Base-by-base conservation (phyloP, 1,140 invertebrate species). In the Glomeris maerens region DNA sequence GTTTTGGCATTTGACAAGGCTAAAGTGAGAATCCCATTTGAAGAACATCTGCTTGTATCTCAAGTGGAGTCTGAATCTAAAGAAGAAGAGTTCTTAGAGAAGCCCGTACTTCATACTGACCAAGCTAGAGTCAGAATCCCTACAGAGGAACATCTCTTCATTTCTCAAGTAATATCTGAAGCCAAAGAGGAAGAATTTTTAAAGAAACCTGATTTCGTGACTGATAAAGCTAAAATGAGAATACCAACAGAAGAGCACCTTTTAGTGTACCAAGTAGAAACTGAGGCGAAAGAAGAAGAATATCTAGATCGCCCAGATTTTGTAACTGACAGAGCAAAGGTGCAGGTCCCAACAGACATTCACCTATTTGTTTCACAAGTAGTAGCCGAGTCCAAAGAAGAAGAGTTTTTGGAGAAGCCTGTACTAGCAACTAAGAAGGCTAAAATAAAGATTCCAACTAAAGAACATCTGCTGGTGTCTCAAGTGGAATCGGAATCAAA, bases 121-220 rank as follows among this genome's bases (percentile, higher is more conserved):
- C 27, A 2, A 10, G 50, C 50, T 17, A 3, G 23, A 5, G 45
- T 7, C 4, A 17, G 7, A 4, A 3, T 52, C 10, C n/a, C 3
- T 4, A 10, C 26, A 28, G 5, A 62, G 27, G 67, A 69, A 55
- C 64, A 69, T 51, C 39, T 77, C 3, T 66, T 60, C 1, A 61
- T 75, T 20, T 68, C 65, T 36, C 61, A 76, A 59, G 62, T 74
- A 2, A 54, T 66, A 25, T 40, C 61, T 1, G 60, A 73, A 40
- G 74, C 74, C 45, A 67, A 66, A 55, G 66, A 73, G 59, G 62
- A 42, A 10, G 40, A 42, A 5, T 7, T n/a, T n/a, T n/a, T n/a
- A n/a, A n/a, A n/a, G n/a, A n/a, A n/a, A n/a, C n/a, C n/a, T n/a
- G n/a, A n/a, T n/a, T n/a, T n/a, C n/a, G n/a, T n/a, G n/a, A n/a